Evolutionary conservation across 1,140 invertebrate species (phyloP).

Genomic region (Solen grandis): DNA sequence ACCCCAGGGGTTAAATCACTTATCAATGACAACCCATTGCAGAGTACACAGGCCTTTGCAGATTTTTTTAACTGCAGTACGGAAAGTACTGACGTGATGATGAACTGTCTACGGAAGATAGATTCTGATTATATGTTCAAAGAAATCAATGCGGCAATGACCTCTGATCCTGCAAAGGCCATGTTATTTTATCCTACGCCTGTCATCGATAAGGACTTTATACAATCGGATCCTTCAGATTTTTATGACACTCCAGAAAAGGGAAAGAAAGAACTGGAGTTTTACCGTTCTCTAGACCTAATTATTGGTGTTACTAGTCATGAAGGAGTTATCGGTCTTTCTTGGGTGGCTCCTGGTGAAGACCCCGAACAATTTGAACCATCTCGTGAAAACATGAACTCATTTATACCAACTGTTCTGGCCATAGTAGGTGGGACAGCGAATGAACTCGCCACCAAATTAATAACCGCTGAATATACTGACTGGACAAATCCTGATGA

Average conservation of each 20-base stretch:
- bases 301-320: constrained; percentile 7
- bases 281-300: too few species aligned
- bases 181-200: constrained; percentile 20
- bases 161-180: constrained; percentile 27
- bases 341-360: background rate
- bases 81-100: constrained; percentile 15
- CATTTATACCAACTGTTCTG: background rate
- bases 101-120: too few species aligned
- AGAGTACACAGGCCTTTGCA: background rate
- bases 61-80: too few species aligned
- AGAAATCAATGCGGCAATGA: too few species aligned
- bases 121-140: too few species aligned
- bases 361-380: background rate
- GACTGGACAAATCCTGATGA: too few species aligned
- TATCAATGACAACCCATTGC: constrained; percentile 20
- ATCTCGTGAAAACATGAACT: background rate
- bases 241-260: too few species aligned
- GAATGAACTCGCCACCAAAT: background rate
- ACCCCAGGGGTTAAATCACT: constrained; percentile 37
- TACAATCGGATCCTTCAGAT: too few species aligned
- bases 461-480: too few species aligned
- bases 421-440: background rate
- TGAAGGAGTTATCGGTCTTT: background rate
- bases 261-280: too few species aligned
- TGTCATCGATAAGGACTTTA: too few species aligned